phyloP scores from a whole-genome alignment of 2,797 vertebrate species.

The Glyptemys insculpta region DNA sequence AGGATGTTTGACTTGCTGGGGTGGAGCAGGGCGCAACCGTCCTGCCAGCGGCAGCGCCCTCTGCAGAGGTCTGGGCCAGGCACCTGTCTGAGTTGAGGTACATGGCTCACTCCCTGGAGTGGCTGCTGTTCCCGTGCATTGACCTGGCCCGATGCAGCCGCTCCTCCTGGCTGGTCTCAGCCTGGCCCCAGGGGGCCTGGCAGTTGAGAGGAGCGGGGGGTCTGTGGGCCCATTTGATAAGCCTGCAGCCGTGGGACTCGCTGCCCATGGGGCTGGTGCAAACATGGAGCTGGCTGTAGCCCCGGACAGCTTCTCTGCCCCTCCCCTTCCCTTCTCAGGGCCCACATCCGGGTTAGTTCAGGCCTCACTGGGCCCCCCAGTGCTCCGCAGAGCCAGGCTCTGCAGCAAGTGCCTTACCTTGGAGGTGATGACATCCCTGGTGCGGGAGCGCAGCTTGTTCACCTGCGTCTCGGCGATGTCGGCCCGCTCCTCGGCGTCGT shows the following conservation, averaged over 20 bases:
- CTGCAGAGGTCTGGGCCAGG: neutral
- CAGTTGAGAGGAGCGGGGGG: neutral
- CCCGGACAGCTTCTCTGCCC: fast-evolving
- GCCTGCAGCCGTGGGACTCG: no score
- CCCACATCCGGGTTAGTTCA: no score
- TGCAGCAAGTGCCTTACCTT: constrained; percentile 72
- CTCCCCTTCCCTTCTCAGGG: fast-evolving
- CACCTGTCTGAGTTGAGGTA: neutral
- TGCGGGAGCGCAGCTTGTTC: constrained; percentile 91
- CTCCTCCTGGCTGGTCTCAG: neutral
- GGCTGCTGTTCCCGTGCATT: neutral
- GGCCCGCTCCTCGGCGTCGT: constrained; percentile 91
- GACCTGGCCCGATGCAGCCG: fast-evolving
- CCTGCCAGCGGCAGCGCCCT: neutral
- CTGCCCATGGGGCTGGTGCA: neutral
- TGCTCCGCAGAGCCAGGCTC: no score
- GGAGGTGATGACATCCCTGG: constrained; percentile 78
- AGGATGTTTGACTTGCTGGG: neutral
- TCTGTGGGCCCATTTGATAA: no score
- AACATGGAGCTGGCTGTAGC: neutral
- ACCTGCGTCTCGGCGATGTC: constrained; percentile 91
- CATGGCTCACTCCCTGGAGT: neutral
- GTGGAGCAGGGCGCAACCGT: neutral
- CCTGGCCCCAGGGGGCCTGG: neutral
- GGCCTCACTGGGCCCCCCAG: no score